A percentile compares a stretch with the other conserved stretches of the same genome.
Conservation (phyloP, 2,888 invertebrate genomes). For the Plagiodera versicolora region DNA sequence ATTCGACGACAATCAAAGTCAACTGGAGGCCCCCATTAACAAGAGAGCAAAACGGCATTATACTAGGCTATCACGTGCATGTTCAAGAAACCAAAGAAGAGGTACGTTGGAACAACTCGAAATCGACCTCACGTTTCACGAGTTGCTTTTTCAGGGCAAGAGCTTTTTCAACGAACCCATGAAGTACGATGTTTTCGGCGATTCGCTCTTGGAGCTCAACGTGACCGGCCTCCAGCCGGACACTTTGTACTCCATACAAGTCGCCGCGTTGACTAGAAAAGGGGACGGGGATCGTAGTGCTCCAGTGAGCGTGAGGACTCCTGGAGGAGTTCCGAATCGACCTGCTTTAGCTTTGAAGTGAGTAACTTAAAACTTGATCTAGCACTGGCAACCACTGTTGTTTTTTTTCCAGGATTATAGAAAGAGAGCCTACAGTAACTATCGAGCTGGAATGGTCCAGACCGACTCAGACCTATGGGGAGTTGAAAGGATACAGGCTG, state of each 20-base stretch:
- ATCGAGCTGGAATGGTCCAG: constrained; percentile 92
- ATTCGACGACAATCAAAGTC: constrained; percentile 94
- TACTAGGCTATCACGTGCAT: constrained; percentile 95
- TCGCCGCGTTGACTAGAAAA: constrained; percentile 93
- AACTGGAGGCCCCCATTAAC: constrained; percentile 92
- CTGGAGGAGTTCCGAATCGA: constrained; percentile 88
- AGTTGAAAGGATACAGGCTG: constrained; percentile 82
- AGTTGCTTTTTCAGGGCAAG: constrained; percentile 60
- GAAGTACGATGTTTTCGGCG: constrained; percentile 83
- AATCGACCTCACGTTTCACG: too few species aligned
- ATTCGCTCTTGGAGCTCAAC: constrained; percentile 75
- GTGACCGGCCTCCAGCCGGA: constrained; percentile 92
- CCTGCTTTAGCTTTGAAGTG: constrained; percentile 64
- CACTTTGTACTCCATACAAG: constrained; percentile 90
- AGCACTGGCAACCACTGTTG: background rate
- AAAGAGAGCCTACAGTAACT: constrained; percentile 83
- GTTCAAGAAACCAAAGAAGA: constrained; percentile 88
- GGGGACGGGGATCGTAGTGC: constrained; percentile 94
- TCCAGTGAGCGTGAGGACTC: constrained; percentile 84
- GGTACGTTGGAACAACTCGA: too few species aligned
- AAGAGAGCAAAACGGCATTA: constrained; percentile 92
- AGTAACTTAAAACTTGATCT: constrained; percentile 4
- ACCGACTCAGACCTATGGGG: constrained; percentile 88
- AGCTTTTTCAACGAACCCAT: constrained; percentile 84
- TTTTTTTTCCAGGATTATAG: constrained; percentile 67